These are phyloP conservation scores for Margarornis squamiger DNA, from an alignment of 2,797 vertebrate species.

Conservation along the genomic window DNA sequence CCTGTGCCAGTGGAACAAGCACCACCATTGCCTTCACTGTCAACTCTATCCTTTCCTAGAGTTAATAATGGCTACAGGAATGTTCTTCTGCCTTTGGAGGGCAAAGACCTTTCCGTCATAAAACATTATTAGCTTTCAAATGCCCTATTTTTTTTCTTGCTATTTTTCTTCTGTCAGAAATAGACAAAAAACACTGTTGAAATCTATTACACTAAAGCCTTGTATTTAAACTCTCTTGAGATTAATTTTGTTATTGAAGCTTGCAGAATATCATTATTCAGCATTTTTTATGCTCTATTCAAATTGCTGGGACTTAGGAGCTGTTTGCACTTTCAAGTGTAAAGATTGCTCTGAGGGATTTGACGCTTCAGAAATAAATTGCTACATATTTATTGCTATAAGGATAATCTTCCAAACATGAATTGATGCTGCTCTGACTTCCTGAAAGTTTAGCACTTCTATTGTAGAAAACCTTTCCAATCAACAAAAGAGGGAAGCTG, in stretches of 20 bases:
- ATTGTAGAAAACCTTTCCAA: not conserved
- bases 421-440: not conserved
- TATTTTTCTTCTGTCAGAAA: not conserved
- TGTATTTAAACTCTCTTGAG: not conserved
- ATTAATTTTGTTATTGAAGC: not conserved
- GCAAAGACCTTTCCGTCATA: not conserved
- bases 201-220: not conserved
- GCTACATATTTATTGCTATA: not conserved
- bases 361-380: not conserved
- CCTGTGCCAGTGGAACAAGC: not conserved
- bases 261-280: not conserved
- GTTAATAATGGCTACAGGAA: not conserved
- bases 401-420: not conserved
- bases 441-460: not conserved
- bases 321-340: constrained; percentile 16
- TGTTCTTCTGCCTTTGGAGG: not conserved
- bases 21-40: not conserved
- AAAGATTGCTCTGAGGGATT: not conserved
- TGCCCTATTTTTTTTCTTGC: not conserved
- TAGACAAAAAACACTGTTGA: not conserved
- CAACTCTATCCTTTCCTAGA: accelerated
- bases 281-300: not conserved
- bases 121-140: not conserved
- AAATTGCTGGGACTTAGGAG: not conserved
- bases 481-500: not conserved